A percentile compares a stretch with the other conserved stretches of the same genome.
These are phyloP conservation scores for Chaetops frenatus DNA, from an alignment of 2,113 vertebrate species.

Conservation along the genomic window DNA sequence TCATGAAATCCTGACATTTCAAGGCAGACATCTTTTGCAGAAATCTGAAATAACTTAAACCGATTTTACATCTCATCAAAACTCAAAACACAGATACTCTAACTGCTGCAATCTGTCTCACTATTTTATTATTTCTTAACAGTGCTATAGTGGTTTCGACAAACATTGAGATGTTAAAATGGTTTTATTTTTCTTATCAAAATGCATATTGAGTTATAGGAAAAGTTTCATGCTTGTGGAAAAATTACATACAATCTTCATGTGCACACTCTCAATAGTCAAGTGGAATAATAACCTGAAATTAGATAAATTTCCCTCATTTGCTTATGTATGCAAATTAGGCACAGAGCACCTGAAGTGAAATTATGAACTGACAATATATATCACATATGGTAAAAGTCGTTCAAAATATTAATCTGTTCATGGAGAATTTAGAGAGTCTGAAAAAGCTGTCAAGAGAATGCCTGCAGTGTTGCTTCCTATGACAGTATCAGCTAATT, in stretches of 20 bases:
- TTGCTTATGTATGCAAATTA: background rate
- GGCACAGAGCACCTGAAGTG: background rate
- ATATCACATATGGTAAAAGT: background rate
- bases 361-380: background rate
- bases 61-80: background rate
- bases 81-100: background rate
- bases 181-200: background rate
- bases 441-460: background rate
- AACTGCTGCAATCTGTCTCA: background rate
- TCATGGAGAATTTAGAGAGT: background rate
- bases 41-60: background rate
- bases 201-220: background rate
- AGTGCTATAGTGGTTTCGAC: background rate
- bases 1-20: conserved; percentile 8
- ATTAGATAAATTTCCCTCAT: background rate
- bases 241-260: background rate
- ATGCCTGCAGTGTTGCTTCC: background rate
- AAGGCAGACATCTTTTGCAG: background rate
- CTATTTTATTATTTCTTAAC: background rate
- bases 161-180: background rate
- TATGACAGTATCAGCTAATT: background rate
- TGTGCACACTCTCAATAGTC: background rate
- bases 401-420: background rate
- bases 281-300: background rate
- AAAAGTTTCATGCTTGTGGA: background rate